These are phyloP conservation scores for Scomber scombrus DNA, from an alignment of 2,113 vertebrate species.

Conservation along the genomic window DNA sequence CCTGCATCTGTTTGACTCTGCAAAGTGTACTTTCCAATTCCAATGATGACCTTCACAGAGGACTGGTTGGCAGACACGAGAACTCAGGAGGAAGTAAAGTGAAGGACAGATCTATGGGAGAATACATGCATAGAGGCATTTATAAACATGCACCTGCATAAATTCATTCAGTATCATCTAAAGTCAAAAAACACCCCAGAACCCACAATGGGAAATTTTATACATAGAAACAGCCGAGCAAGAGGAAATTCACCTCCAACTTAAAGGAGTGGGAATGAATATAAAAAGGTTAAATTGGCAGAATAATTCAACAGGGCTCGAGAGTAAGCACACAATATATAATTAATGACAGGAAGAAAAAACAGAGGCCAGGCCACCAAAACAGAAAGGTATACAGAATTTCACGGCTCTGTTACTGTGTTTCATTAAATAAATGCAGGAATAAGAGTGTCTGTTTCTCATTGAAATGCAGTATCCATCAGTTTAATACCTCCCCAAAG, in stretches of 20 bases:
- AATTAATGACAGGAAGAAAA: slow-evolving; percentile 44
- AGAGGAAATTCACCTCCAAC: slow-evolving; percentile 28
- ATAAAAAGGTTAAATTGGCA: slow-evolving; percentile 40
- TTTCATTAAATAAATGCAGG: slow-evolving; percentile 50
- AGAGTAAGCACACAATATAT: slow-evolving; percentile 42
- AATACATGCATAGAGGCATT: slow-evolving; percentile 31
- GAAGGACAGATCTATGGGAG: slow-evolving; percentile 44
- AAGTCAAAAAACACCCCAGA: slow-evolving; percentile 44
- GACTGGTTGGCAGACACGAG: slow-evolving; percentile 49
- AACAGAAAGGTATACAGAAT: slow-evolving; percentile 19
- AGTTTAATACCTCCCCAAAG: slow-evolving; percentile 65
- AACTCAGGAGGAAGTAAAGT: slow-evolving; percentile 49
- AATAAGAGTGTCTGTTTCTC: slow-evolving; percentile 53
- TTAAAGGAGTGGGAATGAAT: slow-evolving; percentile 25
- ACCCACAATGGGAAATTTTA: not conserved
- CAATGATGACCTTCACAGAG: slow-evolving; percentile 82
- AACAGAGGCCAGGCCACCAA: slow-evolving; percentile 19
- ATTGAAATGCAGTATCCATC: slow-evolving; percentile 66
- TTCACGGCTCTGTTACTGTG: not conserved
- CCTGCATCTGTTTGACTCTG: slow-evolving; percentile 81
- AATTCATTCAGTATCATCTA: slow-evolving; percentile 42
- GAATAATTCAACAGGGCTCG: slow-evolving; percentile 45
- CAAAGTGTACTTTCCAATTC: slow-evolving; percentile 84
- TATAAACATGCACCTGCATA: slow-evolving; percentile 21
- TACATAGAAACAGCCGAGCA: not conserved